Percentiles rank a stretch among this genome's conserved stretches.
phyloP scores from a whole-genome alignment of 2,797 vertebrate genomes.

The Gouania willdenowi region DNA sequence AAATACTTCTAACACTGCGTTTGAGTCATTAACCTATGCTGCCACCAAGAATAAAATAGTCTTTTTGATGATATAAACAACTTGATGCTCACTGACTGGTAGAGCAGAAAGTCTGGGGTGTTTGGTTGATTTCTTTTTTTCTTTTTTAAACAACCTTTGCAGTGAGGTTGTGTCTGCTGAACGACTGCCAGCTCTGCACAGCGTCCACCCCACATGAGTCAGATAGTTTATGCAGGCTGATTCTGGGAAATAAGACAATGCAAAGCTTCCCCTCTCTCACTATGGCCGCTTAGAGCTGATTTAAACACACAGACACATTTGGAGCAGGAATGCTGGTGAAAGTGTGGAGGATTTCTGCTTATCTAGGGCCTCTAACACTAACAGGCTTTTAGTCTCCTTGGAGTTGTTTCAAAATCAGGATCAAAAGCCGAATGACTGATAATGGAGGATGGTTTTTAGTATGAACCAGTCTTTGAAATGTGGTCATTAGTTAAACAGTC shows the following conservation, averaged over 20 bases:
- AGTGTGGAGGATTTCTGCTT: conserved; percentile 29
- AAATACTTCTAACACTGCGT: too few species aligned
- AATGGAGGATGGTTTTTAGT: too few species aligned
- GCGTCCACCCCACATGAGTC: conserved; percentile 53
- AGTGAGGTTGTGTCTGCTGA: conserved; percentile 32
- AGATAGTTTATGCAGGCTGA: conserved; percentile 21
- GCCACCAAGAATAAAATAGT: too few species aligned
- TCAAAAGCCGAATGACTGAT: too few species aligned
- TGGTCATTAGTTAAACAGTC: too few species aligned
- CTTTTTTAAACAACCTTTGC: conserved; percentile 49
- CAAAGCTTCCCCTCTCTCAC: conserved; percentile 13
- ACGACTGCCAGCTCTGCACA: conserved; percentile 14
- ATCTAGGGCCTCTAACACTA: too few species aligned
- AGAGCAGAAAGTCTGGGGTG: conserved; percentile 30
- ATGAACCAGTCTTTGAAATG: too few species aligned
- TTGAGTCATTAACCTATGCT: too few species aligned
- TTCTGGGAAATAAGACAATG: conserved; percentile 70
- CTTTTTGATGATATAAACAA: conserved; percentile 16
- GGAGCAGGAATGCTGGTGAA: conserved; percentile 10
- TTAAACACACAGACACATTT: conserved; percentile 4
- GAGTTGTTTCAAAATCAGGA: too few species aligned
- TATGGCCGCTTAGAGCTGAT: conserved; percentile 2
- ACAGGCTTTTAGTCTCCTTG: too few species aligned
- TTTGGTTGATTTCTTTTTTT: conserved; percentile 42
- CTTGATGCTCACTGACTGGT: background rate